These are phyloP conservation scores for Mellilla xanthometata DNA, from an alignment of 2,888 invertebrate species.

Conservation along the genomic window DNA sequence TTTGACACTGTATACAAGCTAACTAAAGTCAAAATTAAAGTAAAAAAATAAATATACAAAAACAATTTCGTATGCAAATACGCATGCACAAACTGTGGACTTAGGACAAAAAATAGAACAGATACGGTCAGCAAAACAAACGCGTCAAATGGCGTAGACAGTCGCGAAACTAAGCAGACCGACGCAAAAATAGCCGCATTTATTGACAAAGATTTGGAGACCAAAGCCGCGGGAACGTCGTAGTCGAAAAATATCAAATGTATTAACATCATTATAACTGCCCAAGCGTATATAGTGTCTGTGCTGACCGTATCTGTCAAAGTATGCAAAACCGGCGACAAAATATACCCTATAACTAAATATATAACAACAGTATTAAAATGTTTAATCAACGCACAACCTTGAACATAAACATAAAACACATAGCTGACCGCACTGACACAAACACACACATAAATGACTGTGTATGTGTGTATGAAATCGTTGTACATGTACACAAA, in stretches of 20 bases:
- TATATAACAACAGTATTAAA: slow-evolving; percentile 91
- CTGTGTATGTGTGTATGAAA: slow-evolving; percentile 84
- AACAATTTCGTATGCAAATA: slow-evolving; percentile 82
- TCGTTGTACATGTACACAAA: slow-evolving; percentile 89
- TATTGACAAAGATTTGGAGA: slow-evolving; percentile 95
- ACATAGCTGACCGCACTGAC: slow-evolving; percentile 85
- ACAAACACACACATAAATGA: slow-evolving; percentile 82
- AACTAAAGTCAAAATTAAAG: slow-evolving; percentile 75
- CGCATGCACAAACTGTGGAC: slow-evolving; percentile 89
- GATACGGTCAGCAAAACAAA: slow-evolving; percentile 95
- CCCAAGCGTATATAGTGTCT: slow-evolving; percentile 97
- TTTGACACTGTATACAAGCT: slow-evolving; percentile 81
- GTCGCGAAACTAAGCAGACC: slow-evolving; percentile 95
- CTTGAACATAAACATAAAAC: slow-evolving; percentile 72
- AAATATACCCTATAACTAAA: slow-evolving; percentile 91
- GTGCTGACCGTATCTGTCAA: slow-evolving; percentile 98
- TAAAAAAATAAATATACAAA: slow-evolving; percentile 71
- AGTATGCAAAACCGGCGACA: slow-evolving; percentile 96
- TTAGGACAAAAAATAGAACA: slow-evolving; percentile 93
- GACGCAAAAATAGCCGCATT: slow-evolving; percentile 98
- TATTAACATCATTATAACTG: slow-evolving; percentile 92
- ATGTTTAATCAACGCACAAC: slow-evolving; percentile 77
- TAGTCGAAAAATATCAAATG: slow-evolving; percentile 97
- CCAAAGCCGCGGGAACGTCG: slow-evolving; percentile 92
- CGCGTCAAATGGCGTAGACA: slow-evolving; percentile 93